A percentile compares a stretch with the other conserved stretches of the same genome.
phyloP scores from a whole-genome alignment of 1,140 invertebrate genomes.

The Apocrypta bakeri region DNA sequence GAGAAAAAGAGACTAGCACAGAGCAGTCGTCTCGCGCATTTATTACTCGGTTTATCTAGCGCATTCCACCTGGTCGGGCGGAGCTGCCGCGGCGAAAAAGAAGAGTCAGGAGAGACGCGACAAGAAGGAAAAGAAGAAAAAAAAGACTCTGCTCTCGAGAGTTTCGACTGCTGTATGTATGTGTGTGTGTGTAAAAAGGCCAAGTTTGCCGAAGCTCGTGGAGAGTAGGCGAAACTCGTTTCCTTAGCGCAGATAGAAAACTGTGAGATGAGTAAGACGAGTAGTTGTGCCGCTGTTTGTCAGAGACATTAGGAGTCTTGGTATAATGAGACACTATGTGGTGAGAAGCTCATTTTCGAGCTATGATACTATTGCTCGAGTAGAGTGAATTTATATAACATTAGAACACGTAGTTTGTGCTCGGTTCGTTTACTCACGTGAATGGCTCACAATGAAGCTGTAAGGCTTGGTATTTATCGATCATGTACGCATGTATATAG shows the following conservation, averaged over 20 bases:
- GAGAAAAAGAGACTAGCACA: not conserved
- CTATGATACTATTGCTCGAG: no score
- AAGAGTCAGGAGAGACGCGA: not conserved
- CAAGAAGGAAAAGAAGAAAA: not conserved
- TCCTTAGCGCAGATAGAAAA: conserved; percentile 10
- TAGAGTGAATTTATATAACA: no score
- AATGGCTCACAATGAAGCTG: not conserved
- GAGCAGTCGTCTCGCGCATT: conserved; percentile 8
- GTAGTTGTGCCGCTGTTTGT: not conserved
- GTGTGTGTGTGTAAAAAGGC: conserved; percentile 15
- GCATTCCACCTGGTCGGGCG: conserved; percentile 14
- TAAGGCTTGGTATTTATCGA: not conserved
- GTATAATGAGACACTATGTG: conserved; percentile 14
- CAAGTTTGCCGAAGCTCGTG: conserved; percentile 40
- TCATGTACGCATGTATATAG: not conserved
- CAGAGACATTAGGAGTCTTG: conserved; percentile 11
- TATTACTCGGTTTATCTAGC: conserved; percentile 47
- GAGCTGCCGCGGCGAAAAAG: not conserved
- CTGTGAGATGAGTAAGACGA: conserved; percentile 2
- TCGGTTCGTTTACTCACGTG: not conserved
- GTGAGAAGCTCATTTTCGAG: not conserved
- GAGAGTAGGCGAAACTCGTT: conserved; percentile 30
- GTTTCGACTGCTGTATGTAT: no score
- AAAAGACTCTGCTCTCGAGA: not conserved
- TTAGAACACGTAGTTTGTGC: no score